Base-by-base conservation (phyloP, 2,113 vertebrate genomes). In the Neoarius graeffei region DNA sequence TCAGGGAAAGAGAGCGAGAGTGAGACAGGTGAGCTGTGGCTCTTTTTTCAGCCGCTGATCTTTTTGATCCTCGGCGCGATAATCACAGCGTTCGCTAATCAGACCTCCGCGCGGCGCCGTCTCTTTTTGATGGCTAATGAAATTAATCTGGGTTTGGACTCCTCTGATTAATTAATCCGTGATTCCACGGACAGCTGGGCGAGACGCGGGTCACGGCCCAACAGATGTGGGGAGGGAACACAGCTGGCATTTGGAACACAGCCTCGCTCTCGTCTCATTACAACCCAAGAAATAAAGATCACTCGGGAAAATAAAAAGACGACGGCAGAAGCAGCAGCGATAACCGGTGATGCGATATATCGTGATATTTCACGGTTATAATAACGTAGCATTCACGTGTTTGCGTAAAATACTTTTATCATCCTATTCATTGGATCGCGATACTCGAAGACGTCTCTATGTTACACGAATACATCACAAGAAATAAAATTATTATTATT, bases 21-120 rank as follows among this genome's bases (percentile, higher is more conserved):
- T n/a, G 64, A 86, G 35, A 59, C 60, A 85, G 89, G 86, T 91
- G 67, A 92, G 82, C 87, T 73, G 20, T 66, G 67, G 64, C 74
- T 88, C 76, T 77, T 84, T 85, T 82, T 50, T 74, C 69, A 85
- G 81, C 4, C 60, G 9, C 81, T 85, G 83, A 91, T 91, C 86
- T 84, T 77, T 23, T 80, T 52, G 71, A 86, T 89, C 50, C 90
- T 90, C 90, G 74, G 73, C 59, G 56, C 30, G 67, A 59, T 74
- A 85, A 85, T 85, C 84, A 85, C 69, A 25, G 54, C 69, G 71
- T 42, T 35, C 10, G 30, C 69, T 85, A 74, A 85, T 85, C 84
- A 85, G 69, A 59, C 69, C 67, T 60, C 54, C 30, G 54, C 35
- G 52, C 52, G 25, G 69, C 56, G 13, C 25, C 66, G 52, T 57